These are phyloP conservation scores for Ophion slaviceki DNA, from an alignment of 2,888 invertebrate species.

Conservation along the genomic window DNA sequence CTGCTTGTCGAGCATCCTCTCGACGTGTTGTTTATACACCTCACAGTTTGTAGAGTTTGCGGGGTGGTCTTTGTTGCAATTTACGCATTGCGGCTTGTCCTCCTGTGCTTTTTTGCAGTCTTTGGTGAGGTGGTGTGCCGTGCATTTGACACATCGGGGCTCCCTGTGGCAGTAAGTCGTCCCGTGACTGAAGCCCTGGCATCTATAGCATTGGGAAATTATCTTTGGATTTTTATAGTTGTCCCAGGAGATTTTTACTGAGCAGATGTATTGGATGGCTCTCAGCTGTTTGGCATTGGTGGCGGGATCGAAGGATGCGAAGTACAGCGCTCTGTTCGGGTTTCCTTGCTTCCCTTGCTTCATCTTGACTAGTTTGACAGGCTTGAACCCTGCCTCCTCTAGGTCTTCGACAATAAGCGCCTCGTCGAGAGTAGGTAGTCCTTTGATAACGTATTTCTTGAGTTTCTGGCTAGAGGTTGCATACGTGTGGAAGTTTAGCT, in stretches of 20 bases:
- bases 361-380: background rate
- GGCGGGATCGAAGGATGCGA: background rate
- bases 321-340: conserved; percentile 9
- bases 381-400: background rate
- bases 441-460: background rate
- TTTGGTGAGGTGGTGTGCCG: conserved; percentile 66
- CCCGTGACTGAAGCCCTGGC: conserved; percentile 72
- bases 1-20: background rate
- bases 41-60: conserved; percentile 66
- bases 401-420: background rate
- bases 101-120: conserved; percentile 63
- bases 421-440: conserved; percentile 8
- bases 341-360: background rate
- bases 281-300: conserved; percentile 12
- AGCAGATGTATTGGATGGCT: conserved; percentile 17
- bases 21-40: conserved; percentile 61
- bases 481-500: conserved; percentile 11
- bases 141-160: conserved; percentile 70
- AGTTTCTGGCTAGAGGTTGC: background rate
- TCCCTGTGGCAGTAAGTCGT: conserved; percentile 62
- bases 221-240: conserved; percentile 59
- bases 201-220: conserved; percentile 71
- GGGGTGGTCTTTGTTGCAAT: conserved; percentile 69
- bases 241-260: conserved; percentile 62
- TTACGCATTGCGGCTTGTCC: conserved; percentile 68